Conservation (phyloP, 2,888 invertebrate genomes). For the Stenodera caucasica region DNA sequence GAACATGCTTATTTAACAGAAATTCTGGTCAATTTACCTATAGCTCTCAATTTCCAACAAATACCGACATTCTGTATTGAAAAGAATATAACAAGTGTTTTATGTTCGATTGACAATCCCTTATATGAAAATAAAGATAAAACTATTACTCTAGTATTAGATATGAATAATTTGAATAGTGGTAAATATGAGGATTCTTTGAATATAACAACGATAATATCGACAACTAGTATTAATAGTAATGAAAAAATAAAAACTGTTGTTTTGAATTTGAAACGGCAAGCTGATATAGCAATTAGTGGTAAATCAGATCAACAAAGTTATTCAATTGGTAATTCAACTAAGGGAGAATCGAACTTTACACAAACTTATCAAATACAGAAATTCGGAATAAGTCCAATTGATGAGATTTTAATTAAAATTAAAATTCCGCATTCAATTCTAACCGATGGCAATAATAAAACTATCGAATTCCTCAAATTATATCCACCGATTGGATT, state of each 20-base stretch:
- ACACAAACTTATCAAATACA: conserved; percentile 44
- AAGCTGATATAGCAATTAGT: conserved; percentile 50
- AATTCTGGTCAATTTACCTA: conserved; percentile 55
- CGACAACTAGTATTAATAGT: conserved; percentile 50
- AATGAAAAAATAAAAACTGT: conserved; percentile 39
- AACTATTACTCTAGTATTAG: conserved; percentile 40
- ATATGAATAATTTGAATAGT: conserved; percentile 43
- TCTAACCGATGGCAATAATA: conserved; percentile 10
- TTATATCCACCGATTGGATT: conserved; percentile 35
- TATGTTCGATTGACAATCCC: conserved; percentile 48
- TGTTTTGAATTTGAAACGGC: conserved; percentile 45
- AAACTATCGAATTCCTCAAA: conserved; percentile 31
- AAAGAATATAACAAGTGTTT: conserved; percentile 35
- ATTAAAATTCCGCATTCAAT: conserved; percentile 49
- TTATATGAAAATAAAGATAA: conserved; percentile 38
- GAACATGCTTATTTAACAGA: conserved; percentile 59
- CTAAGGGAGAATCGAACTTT: conserved; percentile 39
- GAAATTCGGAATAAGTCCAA: conserved; percentile 54
- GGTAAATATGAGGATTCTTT: conserved; percentile 33
- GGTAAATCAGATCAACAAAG: conserved; percentile 52
- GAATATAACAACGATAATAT: conserved; percentile 40
- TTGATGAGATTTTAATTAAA: conserved; percentile 47
- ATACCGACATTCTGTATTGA: conserved; percentile 39
- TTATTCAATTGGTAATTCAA: conserved; percentile 44
- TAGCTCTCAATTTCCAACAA: conserved; percentile 40